phyloP scores from a whole-genome alignment of 2,888 invertebrate genomes.

The Hirtodrosophila cameraria region DNA sequence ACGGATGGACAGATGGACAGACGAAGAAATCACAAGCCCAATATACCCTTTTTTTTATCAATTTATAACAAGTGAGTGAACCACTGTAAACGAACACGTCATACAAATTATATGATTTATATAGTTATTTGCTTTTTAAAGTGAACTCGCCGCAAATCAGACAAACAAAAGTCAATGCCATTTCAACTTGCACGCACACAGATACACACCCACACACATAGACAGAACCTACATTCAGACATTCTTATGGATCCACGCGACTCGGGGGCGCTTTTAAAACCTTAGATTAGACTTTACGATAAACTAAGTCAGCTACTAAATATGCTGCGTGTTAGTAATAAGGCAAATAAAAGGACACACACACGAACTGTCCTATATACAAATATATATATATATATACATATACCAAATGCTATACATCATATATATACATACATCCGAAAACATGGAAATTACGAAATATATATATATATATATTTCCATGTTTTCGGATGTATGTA shows the following conservation, averaged over 20 bases:
- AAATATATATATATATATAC: constrained; percentile 27
- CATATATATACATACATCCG: too few relatives aligned
- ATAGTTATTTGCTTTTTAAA: constrained; percentile 46
- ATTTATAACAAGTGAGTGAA: background rate
- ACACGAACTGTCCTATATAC: constrained; percentile 45
- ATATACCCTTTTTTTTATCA: background rate
- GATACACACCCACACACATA: constrained; percentile 9
- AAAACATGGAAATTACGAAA: constrained; percentile 8
- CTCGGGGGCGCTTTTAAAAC: constrained; percentile 24
- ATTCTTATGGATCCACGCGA: constrained; percentile 54
- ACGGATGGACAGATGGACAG: too few relatives aligned
- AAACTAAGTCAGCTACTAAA: constrained; percentile 70
- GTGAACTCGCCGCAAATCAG: constrained; percentile 46
- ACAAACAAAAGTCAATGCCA: constrained; percentile 72
- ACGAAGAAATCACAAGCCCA: too few relatives aligned
- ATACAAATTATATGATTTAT: constrained; percentile 30
- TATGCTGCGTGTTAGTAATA: constrained; percentile 77
- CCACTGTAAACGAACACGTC: constrained; percentile 13
- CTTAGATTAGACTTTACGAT: constrained; percentile 22
- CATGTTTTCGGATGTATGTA: too few relatives aligned
- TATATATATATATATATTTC: constrained; percentile 28
- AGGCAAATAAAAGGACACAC: constrained; percentile 65
- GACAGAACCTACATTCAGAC: constrained; percentile 27
- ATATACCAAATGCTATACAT: too few relatives aligned
- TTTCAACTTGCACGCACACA: constrained; percentile 38